phyloP scores from a whole-genome alignment of 2,797 vertebrate genomes.

The Rhyacichthys aspro region DNA sequence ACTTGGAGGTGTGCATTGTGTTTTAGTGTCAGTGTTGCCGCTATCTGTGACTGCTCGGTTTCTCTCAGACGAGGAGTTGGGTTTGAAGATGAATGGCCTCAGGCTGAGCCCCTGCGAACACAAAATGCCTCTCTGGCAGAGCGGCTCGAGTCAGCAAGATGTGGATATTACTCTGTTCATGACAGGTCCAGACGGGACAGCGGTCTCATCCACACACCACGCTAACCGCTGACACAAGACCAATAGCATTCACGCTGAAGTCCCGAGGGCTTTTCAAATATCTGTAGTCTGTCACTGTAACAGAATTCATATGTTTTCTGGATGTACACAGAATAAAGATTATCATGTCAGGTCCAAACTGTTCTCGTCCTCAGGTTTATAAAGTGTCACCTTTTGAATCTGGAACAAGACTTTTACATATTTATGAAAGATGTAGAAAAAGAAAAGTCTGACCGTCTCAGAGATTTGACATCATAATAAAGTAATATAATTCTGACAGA shows the following conservation, averaged over 20 bases:
- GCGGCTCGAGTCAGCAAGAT: conserved; percentile 58
- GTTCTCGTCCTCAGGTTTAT: not conserved
- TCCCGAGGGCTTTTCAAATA: conserved; percentile 17
- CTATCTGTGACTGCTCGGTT: conserved; percentile 38
- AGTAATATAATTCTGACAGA: too few relatives aligned
- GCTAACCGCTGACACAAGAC: conserved; percentile 54
- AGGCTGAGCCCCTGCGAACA: conserved; percentile 26
- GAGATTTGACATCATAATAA: too few relatives aligned
- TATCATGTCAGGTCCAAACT: not conserved
- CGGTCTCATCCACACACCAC: conserved; percentile 14
- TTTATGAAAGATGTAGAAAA: not conserved
- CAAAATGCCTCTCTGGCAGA: conserved; percentile 53
- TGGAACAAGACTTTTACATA: not conserved
- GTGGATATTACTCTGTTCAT: conserved; percentile 45
- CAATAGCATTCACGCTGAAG: conserved; percentile 23
- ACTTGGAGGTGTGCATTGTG: conserved; percentile 3
- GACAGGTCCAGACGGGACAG: conserved; percentile 43
- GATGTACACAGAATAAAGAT: not conserved
- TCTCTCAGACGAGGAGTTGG: conserved; percentile 7
- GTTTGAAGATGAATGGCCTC: conserved; percentile 49
- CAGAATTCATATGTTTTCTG: not conserved
- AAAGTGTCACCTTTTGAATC: not conserved
- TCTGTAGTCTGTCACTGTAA: conserved; percentile 17
- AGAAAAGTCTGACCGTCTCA: too few relatives aligned
- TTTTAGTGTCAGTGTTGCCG: conserved; percentile 23